A percentile compares a stretch with the other conserved stretches of the same genome.
phyloP scores from a whole-genome alignment of 2,888 invertebrate species.

The Acrobasis repandana region DNA sequence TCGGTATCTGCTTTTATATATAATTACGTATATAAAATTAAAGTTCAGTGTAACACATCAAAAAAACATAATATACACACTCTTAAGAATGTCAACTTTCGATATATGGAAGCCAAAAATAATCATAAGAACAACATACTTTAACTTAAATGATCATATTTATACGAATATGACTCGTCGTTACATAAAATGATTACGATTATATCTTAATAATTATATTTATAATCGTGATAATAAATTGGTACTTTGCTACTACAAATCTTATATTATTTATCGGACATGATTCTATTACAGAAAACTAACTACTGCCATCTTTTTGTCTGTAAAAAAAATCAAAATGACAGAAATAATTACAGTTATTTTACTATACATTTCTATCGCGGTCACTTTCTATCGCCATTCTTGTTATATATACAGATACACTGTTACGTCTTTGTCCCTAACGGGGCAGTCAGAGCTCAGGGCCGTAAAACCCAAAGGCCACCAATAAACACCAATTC shows the following conservation, averaged over 20 bases:
- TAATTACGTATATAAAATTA: conserved; percentile 5
- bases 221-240: conserved; percentile 21
- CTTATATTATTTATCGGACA: conserved; percentile 1
- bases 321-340: too few species aligned
- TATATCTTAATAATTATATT: conserved; percentile 17
- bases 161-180: conserved; percentile 17
- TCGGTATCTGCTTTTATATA: background rate
- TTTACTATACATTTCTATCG: too few species aligned
- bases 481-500: too few species aligned
- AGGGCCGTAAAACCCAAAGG: too few species aligned
- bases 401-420: too few species aligned
- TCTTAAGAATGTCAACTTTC: conserved; percentile 51
- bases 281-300: conserved; percentile 2
- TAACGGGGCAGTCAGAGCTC: too few species aligned
- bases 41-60: conserved; percentile 19
- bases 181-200: conserved; percentile 17
- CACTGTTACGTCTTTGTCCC: too few species aligned
- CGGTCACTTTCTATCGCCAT: too few species aligned
- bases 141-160: conserved; percentile 20
- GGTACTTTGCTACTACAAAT: conserved; percentile 29
- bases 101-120: conserved; percentile 49
- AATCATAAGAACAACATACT: conserved; percentile 20
- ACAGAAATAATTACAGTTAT: too few species aligned
- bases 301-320: background rate
- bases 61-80: conserved; percentile 37